These are phyloP conservation scores for Syrrhaptes paradoxus DNA, from an alignment of 2,113 vertebrate species.

Conservation along the genomic window DNA sequence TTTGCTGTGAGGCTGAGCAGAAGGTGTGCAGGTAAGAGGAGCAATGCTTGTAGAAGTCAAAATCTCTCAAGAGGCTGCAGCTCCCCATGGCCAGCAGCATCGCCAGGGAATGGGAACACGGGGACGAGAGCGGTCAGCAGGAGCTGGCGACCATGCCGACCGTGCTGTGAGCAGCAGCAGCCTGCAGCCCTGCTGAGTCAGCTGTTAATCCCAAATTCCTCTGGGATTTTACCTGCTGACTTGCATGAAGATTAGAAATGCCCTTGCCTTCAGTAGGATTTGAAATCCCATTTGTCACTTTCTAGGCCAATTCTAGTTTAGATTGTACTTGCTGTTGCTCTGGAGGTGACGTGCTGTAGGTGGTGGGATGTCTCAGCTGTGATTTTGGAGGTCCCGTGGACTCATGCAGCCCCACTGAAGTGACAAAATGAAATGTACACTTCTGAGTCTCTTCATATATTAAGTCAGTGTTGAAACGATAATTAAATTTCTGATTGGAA, in stretches of 20 bases:
- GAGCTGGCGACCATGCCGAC: too few relatives aligned
- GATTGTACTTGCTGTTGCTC: fast-evolving
- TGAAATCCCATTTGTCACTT: neutral
- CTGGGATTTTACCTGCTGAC: neutral
- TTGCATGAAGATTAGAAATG: fast-evolving
- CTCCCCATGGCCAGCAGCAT: neutral
- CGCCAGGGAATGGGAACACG: neutral
- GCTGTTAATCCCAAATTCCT: neutral
- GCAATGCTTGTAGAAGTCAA: neutral
- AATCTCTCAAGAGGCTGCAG: neutral
- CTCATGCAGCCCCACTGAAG: neutral
- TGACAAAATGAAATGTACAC: fast-evolving
- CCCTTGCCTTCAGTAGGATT: fast-evolving
- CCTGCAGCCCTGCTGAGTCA: too few relatives aligned
- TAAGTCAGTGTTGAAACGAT: fast-evolving
- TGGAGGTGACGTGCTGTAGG: fast-evolving
- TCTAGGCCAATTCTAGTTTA: neutral
- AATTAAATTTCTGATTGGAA: too few relatives aligned
- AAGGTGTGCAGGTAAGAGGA: neutral
- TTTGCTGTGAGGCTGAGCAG: fast-evolving
- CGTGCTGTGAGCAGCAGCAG: fast-evolving
- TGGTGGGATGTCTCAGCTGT: fast-evolving
- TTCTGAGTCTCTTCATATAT: fast-evolving
- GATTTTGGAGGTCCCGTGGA: fast-evolving
- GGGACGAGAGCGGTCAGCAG: fast-evolving